Percentiles rank a stretch among this genome's conserved stretches.
Conservation (phyloP, 2,888 invertebrate species). For the Leucophenga montana region DNA sequence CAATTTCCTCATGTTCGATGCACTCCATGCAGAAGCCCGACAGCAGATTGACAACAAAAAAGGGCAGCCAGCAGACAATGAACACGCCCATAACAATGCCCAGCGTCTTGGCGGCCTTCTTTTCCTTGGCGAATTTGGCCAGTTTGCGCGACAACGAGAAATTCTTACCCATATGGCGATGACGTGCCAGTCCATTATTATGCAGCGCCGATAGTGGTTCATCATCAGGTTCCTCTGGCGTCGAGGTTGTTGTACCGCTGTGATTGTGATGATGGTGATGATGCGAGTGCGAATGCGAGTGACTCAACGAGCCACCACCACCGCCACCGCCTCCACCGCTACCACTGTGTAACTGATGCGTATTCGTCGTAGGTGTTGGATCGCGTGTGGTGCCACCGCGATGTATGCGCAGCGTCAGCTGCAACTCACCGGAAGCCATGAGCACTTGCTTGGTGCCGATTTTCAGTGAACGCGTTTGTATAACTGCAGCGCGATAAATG, state of each 20-base stretch:
- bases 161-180: constrained; percentile 85
- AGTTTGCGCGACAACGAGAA: constrained; percentile 94
- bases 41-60: constrained; percentile 94
- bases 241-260: constrained; percentile 75
- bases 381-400: constrained; percentile 87
- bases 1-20: constrained; percentile 89
- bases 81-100: constrained; percentile 98
- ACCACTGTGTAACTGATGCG: constrained; percentile 61
- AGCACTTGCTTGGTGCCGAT: constrained; percentile 93
- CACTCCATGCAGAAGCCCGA: constrained; percentile 92
- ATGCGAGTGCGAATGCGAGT: constrained; percentile 68
- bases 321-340: constrained; percentile 62
- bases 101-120: constrained; percentile 97
- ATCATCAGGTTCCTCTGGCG: constrained; percentile 79
- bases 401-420: constrained; percentile 93
- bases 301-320: constrained; percentile 64
- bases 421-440: constrained; percentile 87
- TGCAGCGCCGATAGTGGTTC: constrained; percentile 85
- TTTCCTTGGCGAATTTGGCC: constrained; percentile 96
- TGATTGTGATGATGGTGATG: constrained; percentile 69
- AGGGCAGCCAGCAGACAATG: constrained; percentile 97
- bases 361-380: constrained; percentile 68
- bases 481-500: constrained; percentile 94
- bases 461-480: constrained; percentile 91
- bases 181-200: constrained; percentile 84